Base-by-base conservation (phyloP, 2,113 vertebrate species). In the Trichomycterus rosablanca region DNA sequence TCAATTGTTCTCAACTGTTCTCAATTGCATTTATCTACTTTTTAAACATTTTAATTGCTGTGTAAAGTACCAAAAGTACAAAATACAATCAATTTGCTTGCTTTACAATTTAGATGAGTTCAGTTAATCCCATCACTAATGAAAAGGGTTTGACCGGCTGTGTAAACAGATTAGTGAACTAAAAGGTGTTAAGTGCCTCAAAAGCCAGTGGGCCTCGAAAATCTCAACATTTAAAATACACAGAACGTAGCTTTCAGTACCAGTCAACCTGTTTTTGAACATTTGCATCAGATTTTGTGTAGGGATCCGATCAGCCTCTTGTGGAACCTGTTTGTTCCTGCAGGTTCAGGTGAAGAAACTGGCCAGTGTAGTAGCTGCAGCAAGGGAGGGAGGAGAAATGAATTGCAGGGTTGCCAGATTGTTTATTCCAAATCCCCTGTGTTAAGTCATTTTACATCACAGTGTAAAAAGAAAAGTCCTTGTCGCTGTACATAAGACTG, bases 381-480 rank as follows among this genome's bases (percentile, higher is more conserved):
- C 40, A 46, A 50, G 22, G 28, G 23, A 22, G 11, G 70, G 66
- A 60, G 72, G 72, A 73, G 74, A 75, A 8, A 4, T 20, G 24
- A 20, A 3, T 22, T 3, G 6, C 2, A 19, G 3, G 26, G 56
- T 59, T 59, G 56, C 56, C 56, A 59, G 56, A 34, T 20, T 20
- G 24, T 59, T 59, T 10, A 32, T 7, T 20, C 28, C 5, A 1
- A 8, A 2, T 10, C 15, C 2, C 4, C 16, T 2, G 5, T 15
- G 12, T 40, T 40, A 5, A 4, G n/a, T 40, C 14, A n/a, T 40
- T 40, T 40, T 40, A 3, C 34, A 35, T 35, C 34, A 35, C 5
- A 11, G 9, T 35, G 34, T 35, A 35, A 35, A 6, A 35, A 4
- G 14, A 11, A 35, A 35, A 35, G n/a, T n/a, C n/a, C n/a, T n/a